phyloP scores from a whole-genome alignment of 2,113 vertebrate genomes.

The Falcunculus frontatus region DNA sequence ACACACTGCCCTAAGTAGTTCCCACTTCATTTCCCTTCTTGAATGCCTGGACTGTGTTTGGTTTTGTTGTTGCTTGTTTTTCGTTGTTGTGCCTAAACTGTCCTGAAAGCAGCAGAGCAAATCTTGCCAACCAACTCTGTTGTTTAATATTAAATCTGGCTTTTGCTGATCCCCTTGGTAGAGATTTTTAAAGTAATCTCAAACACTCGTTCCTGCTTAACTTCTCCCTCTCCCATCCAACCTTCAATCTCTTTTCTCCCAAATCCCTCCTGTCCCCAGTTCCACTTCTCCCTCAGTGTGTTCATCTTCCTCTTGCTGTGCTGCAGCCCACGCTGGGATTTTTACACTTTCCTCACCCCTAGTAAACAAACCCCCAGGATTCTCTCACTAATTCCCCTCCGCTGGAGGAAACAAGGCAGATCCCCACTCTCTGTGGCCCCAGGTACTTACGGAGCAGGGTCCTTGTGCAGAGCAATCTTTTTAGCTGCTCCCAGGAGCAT shows the following conservation, averaged over 20 bases:
- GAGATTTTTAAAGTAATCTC: background rate
- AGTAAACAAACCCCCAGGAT: background rate
- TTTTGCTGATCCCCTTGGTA: background rate
- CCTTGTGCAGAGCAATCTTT: slow-evolving; percentile 69
- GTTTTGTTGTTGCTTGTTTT: background rate
- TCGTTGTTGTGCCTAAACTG: background rate
- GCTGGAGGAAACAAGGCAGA: background rate
- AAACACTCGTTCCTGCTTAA: background rate
- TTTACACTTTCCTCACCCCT: background rate
- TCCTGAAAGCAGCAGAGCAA: background rate
- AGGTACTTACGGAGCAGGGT: slow-evolving; percentile 53
- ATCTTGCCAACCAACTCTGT: background rate
- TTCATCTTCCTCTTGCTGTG: background rate
- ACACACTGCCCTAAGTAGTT: background rate
- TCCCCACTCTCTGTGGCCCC: background rate
- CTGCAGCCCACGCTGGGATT: background rate
- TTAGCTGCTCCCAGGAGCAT: slow-evolving; percentile 78
- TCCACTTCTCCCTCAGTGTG: background rate
- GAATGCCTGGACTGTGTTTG: background rate
- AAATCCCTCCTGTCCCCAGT: background rate
- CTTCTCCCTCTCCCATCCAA: background rate
- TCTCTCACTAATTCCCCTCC: background rate
- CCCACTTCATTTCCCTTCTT: background rate
- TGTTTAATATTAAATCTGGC: background rate
- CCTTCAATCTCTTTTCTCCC: background rate